phyloP scores from a whole-genome alignment of 92 coral and sea anemone genomes.

The Epizoanthus scotinus region DNA sequence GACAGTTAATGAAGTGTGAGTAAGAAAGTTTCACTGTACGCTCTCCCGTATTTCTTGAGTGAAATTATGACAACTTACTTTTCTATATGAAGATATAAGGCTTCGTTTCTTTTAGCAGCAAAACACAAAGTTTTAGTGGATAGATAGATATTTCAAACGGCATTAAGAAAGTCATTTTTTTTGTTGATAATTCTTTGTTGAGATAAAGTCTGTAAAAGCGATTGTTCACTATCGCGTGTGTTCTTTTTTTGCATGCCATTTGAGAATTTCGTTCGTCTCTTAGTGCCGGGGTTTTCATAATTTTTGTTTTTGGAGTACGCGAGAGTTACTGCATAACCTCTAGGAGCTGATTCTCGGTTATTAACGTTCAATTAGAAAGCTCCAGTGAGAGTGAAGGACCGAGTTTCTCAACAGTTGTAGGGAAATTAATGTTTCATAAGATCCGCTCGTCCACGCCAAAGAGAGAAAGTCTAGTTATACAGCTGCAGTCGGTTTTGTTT shows the following conservation, averaged over 20 bases:
- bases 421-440: constrained; percentile 72
- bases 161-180: constrained; percentile 30
- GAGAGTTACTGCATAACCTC: constrained; percentile 4
- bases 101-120: background rate
- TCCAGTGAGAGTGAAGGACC: constrained; percentile 24
- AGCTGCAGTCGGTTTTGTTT: constrained; percentile 43
- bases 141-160: constrained; percentile 18
- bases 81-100: background rate
- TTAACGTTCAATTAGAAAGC: constrained; percentile 12
- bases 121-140: background rate
- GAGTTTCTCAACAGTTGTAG: constrained; percentile 29
- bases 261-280: constrained; percentile 29
- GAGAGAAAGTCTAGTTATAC: constrained; percentile 28
- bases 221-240: constrained; percentile 38
- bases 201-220: constrained; percentile 35
- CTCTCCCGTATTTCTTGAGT: constrained; percentile 16
- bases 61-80: constrained; percentile 10
- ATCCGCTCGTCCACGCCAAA: constrained; percentile 37
- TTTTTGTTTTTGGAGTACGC: constrained; percentile 11
- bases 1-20: constrained; percentile 74
- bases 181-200: constrained; percentile 42
- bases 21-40: constrained; percentile 49
- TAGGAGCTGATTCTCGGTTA: constrained; percentile 4
- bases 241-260: constrained; percentile 44
- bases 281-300: constrained; percentile 16